Percentiles rank a stretch among this genome's conserved stretches.
Evolutionary conservation across 2,113 vertebrate species (phyloP).

Genomic region (Cisticola juncidis): DNA sequence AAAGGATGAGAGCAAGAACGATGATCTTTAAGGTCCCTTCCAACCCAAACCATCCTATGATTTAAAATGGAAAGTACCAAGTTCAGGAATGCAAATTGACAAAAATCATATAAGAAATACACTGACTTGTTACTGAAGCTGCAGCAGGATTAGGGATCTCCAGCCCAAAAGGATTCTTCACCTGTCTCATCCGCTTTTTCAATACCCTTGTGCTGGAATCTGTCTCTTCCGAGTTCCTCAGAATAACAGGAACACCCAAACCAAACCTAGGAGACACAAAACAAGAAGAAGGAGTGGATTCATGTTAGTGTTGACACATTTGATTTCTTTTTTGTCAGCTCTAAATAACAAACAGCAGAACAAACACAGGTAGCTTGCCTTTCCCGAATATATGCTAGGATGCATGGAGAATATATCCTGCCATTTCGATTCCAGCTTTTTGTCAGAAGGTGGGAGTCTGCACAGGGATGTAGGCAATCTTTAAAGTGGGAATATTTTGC

Average conservation of each 20-base stretch:
- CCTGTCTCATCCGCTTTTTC: slow-evolving; percentile 91
- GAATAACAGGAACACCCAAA: slow-evolving; percentile 90
- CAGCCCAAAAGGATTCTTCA: slow-evolving; percentile 91
- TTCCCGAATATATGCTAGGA: not conserved
- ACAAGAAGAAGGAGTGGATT: not conserved
- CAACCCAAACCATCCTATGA: not conserved
- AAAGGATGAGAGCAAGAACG: not conserved
- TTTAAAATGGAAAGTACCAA: not conserved
- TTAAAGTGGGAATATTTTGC: not conserved
- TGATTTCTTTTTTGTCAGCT: not conserved
- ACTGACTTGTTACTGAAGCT: slow-evolving; percentile 85
- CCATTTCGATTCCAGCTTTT: not conserved
- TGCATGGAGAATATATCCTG: not conserved
- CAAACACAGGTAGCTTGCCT: not conserved
- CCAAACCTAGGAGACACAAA: slow-evolving; percentile 82
- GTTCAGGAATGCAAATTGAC: not conserved
- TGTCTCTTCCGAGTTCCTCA: slow-evolving; percentile 88
- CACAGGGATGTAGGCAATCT: not conserved
- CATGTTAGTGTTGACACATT: not conserved
- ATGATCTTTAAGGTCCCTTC: not conserved
- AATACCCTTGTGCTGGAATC: slow-evolving; percentile 77
- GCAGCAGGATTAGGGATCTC: slow-evolving; percentile 72
- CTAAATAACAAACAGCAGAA: not conserved
- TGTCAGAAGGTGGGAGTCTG: not conserved
- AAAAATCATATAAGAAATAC: not conserved